phyloP scores from a whole-genome alignment of 2,888 invertebrate genomes.

The Cheilosia variabilis region DNA sequence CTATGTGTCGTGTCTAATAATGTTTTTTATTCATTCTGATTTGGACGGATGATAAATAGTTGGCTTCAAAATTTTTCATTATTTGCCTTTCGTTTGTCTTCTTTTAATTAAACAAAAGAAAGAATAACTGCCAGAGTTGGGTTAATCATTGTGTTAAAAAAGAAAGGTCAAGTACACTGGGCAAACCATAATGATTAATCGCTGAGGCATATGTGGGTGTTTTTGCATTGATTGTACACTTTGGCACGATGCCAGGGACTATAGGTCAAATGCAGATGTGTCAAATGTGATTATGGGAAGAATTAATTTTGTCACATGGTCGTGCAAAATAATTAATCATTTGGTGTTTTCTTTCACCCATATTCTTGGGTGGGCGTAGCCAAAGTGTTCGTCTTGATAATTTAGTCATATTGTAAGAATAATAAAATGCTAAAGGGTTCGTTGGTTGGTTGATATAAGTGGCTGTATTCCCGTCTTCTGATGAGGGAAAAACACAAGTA shows the following conservation, averaged over 20 bases:
- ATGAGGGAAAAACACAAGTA: too few relatives aligned
- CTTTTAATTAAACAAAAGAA: neutral
- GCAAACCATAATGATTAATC: constrained; percentile 43
- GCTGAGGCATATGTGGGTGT: constrained; percentile 7
- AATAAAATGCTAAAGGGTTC: too few relatives aligned
- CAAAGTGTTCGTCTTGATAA: too few relatives aligned
- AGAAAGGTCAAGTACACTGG: constrained; percentile 23
- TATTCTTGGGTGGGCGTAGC: too few relatives aligned
- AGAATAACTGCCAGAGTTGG: neutral
- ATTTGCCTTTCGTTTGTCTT: constrained; percentile 14
- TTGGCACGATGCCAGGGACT: constrained; percentile 43
- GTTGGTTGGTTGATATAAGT: too few relatives aligned
- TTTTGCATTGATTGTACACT: constrained; percentile 30
- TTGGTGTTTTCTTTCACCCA: neutral
- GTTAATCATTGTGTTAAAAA: constrained; percentile 1
- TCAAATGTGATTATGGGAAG: constrained; percentile 24
- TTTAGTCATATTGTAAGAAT: too few relatives aligned
- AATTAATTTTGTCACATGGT: neutral
- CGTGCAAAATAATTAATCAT: constrained; percentile 17
- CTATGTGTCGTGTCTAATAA: constrained; percentile 15
- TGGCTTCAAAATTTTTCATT: constrained; percentile 13
- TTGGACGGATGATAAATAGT: constrained; percentile 39
- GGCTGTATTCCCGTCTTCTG: too few relatives aligned
- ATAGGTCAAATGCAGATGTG: constrained; percentile 60
- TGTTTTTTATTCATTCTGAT: constrained; percentile 50